These are phyloP conservation scores for Shinisaurus crocodilurus DNA, from an alignment of 2,113 vertebrate species.

Conservation along the genomic window DNA sequence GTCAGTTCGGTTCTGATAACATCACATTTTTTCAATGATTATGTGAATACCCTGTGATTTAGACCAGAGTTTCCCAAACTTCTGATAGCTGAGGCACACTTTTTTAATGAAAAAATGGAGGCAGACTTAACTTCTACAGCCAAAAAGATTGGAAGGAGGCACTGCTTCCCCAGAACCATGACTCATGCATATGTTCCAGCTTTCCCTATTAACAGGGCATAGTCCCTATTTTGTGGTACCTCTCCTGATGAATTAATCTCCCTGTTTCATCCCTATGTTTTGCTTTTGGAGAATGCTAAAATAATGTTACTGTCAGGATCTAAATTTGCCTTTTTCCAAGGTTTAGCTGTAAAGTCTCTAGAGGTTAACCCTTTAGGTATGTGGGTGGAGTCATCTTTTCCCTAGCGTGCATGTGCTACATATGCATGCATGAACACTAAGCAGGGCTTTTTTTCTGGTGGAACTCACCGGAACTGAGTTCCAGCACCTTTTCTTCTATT, in stretches of 20 bases:
- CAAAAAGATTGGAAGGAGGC: background rate
- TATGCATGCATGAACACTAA: too few species aligned
- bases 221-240: background rate
- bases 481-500: too few species aligned
- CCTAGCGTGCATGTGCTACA: background rate
- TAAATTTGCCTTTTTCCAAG: background rate
- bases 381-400: background rate
- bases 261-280: background rate
- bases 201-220: background rate
- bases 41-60: conserved; percentile 29
- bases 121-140: background rate
- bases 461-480: too few species aligned
- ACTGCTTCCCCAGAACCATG: background rate
- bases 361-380: background rate
- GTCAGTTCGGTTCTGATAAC: conserved; percentile 69
- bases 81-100: background rate
- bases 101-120: background rate
- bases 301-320: background rate
- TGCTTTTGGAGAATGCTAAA: background rate
- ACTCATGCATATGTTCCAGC: background rate
- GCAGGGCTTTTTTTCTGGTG: too few species aligned
- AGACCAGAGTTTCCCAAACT: conserved; percentile 5
- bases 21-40: conserved; percentile 45
- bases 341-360: background rate
- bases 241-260: background rate